phyloP scores from a whole-genome alignment of 1,140 invertebrate genomes.

The Bombus sylvicola region DNA sequence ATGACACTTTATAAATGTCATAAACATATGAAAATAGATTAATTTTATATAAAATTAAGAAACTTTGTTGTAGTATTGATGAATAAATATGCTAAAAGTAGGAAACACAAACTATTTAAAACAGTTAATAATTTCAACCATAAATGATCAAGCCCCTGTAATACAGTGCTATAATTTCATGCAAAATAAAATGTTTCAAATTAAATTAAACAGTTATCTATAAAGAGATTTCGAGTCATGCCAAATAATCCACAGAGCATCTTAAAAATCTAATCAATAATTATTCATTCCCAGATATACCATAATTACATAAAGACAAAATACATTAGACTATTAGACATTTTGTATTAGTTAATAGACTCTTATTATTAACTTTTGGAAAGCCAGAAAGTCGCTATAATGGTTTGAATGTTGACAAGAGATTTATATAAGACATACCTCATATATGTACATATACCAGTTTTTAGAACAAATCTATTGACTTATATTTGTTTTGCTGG shows the following conservation, averaged over 20 bases:
- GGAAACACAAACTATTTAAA: conserved; percentile 32
- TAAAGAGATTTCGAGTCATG: neutral
- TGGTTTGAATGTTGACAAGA: neutral
- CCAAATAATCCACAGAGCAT: conserved; percentile 12
- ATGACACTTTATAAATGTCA: conserved; percentile 1
- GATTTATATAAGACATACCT: neutral
- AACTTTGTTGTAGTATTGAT: conserved; percentile 10
- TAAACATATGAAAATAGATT: neutral
- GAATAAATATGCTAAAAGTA: conserved; percentile 33
- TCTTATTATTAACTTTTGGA: neutral
- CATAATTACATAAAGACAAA: neutral
- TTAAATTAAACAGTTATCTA: conserved; percentile 14
- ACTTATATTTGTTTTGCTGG: neutral
- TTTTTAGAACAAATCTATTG: neutral
- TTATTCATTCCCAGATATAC: neutral
- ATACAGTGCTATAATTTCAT: conserved; percentile 12
- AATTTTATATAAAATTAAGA: conserved; percentile 12
- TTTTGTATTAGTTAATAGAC: neutral
- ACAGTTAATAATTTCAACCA: conserved; percentile 10
- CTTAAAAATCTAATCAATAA: neutral
- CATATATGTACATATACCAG: neutral
- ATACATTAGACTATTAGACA: neutral
- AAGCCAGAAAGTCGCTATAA: neutral
- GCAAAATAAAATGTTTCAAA: conserved; percentile 1
- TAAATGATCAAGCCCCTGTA: conserved; percentile 1